Base-by-base conservation (phyloP, 2,113 vertebrate genomes). In the Seriola rivoliana region DNA sequence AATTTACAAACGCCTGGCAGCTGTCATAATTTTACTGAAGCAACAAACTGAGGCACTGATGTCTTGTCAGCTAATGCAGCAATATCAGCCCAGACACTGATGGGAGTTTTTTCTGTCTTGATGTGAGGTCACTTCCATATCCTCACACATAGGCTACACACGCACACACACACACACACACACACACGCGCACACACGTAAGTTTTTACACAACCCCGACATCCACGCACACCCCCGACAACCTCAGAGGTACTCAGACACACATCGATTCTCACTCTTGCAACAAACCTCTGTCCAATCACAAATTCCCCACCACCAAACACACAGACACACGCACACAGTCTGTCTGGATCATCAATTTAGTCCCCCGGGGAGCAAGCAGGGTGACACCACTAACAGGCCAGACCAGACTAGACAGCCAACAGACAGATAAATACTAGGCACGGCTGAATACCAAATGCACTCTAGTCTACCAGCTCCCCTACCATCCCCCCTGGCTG, bases 401-500 rank as follows among this genome's bases (percentile, higher is more conserved):
- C 85, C 92, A 92, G 90, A 90, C 90, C 88, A 93, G 91, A 92
- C 90, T 70, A 94, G 93, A 94, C 93, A 94, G 93, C 90, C 84
- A 94, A 91, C 92, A 94, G 94, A 94, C 93, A 94, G 93, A 94
- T 93, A 94, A 93, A 94, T 92, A 93, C 93, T 90, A 86, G 90
- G 86, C 92, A 90, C 86, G 72, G 88, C 93, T 92, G 93, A 94
- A 94, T 94, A 95, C 93, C 93, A 92, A 95, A 95, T 92, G 90
- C 85, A 90, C 89, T 91, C 81, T 75, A 82, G 86, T 93, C 89
- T 89, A 85, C 80, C 72, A 89, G 81, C 82, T 71, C 72, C 75
- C 59, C 64, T 62, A 80, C 82, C 81, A 62, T 67, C 84, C 83
- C 54, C 71, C 29, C 3, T 44, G 82, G 75, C 83, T 78, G 82